A percentile compares a stretch with the other conserved stretches of the same genome.
Conservation (phyloP, 2,888 invertebrate species). For the Drymonia ruficornis region DNA sequence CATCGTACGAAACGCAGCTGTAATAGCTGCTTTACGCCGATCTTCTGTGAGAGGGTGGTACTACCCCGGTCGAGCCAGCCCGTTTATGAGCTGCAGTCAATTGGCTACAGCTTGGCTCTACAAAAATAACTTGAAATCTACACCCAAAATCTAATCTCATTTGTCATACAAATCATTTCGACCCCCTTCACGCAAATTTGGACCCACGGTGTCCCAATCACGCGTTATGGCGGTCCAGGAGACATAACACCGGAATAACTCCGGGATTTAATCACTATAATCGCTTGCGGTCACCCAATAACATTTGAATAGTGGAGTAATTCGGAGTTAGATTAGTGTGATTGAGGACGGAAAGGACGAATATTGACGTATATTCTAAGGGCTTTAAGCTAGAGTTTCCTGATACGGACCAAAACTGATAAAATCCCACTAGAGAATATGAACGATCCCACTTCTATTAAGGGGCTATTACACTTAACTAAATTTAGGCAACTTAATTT, state of each 20-base stretch:
- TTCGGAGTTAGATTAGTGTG: slow-evolving; percentile 3
- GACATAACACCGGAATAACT: slow-evolving; percentile 3
- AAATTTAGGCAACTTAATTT: too few species aligned
- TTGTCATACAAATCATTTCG: not conserved
- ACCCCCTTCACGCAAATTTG: not conserved
- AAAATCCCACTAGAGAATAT: too few species aligned
- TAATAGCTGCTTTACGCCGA: too few species aligned
- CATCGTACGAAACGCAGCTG: too few species aligned
- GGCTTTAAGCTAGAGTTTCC: not conserved
- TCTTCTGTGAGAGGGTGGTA: too few species aligned
- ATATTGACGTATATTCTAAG: not conserved
- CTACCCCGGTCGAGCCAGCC: too few species aligned
- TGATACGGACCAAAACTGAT: not conserved
- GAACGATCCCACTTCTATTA: too few species aligned
- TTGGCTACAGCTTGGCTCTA: too few species aligned
- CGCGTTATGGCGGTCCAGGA: slow-evolving; percentile 4
- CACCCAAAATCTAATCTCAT: not conserved
- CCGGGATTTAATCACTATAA: slow-evolving; percentile 5
- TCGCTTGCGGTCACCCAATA: slow-evolving; percentile 7
- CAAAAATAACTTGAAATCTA: too few species aligned
- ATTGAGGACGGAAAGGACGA: not conserved
- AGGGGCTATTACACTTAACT: too few species aligned
- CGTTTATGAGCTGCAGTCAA: too few species aligned
- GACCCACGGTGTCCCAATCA: slow-evolving; percentile 3
- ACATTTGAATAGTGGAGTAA: slow-evolving; percentile 4